Percentiles rank a stretch among this genome's conserved stretches.
These are phyloP conservation scores for Ciconia maguari DNA, from an alignment of 2,113 vertebrate genomes.

Conservation along the genomic window DNA sequence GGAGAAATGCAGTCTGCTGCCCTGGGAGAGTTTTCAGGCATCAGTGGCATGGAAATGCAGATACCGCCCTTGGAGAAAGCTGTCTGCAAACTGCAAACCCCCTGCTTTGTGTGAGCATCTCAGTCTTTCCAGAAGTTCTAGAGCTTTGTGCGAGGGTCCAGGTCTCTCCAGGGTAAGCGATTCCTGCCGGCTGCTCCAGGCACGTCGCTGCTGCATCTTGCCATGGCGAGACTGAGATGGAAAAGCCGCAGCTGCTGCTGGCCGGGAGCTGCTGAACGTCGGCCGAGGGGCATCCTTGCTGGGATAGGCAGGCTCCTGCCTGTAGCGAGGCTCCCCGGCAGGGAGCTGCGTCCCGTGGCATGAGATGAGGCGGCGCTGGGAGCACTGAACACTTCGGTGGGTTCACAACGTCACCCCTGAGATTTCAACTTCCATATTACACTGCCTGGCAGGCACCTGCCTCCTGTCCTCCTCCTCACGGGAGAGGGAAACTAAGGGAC, in stretches of 20 bases:
- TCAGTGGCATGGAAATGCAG: background rate
- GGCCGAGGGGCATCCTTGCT: accelerated
- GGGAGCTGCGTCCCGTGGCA: accelerated
- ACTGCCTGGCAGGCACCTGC: background rate
- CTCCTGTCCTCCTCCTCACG: background rate
- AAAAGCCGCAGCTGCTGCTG: background rate
- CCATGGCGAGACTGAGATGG: background rate
- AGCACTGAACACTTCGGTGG: accelerated
- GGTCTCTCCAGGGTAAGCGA: background rate
- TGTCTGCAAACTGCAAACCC: background rate
- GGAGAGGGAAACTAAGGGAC: background rate
- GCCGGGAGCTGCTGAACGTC: background rate
- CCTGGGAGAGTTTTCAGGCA: background rate
- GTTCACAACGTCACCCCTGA: background rate
- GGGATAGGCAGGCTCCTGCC: background rate
- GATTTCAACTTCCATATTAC: accelerated
- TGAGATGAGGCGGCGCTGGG: accelerated
- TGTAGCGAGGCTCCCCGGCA: background rate
- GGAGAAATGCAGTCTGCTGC: background rate
- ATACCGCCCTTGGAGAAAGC: background rate
- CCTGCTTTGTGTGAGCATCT: background rate
- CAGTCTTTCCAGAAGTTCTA: background rate
- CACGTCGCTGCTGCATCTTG: background rate
- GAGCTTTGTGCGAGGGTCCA: background rate
- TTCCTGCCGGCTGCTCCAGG: background rate